Base-by-base conservation (phyloP, 2,113 vertebrate genomes). In the Calyptomena viridis region DNA sequence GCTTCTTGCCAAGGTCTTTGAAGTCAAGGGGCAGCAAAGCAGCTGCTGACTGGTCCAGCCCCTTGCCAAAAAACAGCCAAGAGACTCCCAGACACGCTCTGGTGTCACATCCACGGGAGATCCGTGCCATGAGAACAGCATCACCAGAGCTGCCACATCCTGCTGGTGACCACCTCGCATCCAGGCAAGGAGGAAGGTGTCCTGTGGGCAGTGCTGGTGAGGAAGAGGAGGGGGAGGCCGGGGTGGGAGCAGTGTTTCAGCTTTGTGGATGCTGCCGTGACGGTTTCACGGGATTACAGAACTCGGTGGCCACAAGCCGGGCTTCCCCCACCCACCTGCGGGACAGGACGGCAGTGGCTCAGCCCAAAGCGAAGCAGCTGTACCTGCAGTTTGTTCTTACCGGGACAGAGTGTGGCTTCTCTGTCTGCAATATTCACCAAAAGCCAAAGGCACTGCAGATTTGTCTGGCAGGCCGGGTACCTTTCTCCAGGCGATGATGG, bases 401-500 rank as follows among this genome's bases (percentile, higher is more conserved):
- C 94, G 82, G 95, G 96, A 97, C 96, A 97, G 96, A 97, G 95
- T 94, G 96, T 96, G 95, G 96, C 93, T 97, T 97, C 95, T 96
- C 97, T 97, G 96, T 95, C 96, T 97, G 96, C 91, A 97, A 97
- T 95, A 97, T 95, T 97, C 96, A 97, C 94, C 96, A 96, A 97
- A 97, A 97, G 96, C 97, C 97, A 97, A 97, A 97, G 96, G 97
- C 96, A 96, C 96, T 97, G 95, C 96, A 97, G 96, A 97, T 95
- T 97, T 97, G 94, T 96, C 96, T 97, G 96, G 95, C 96, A 97
- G 96, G 96, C 96, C 94, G 87, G 92, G 97, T 98, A 99, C 99
- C 99, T 99, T 99, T 98, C 99, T 99, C 99, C 99, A 99, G 72
- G 98, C 98, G 98, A 99, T 99, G 96, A 98, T 98, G 86, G 99